Base-by-base conservation (phyloP, 2,113 vertebrate species). In the Poecile atricapillus region DNA sequence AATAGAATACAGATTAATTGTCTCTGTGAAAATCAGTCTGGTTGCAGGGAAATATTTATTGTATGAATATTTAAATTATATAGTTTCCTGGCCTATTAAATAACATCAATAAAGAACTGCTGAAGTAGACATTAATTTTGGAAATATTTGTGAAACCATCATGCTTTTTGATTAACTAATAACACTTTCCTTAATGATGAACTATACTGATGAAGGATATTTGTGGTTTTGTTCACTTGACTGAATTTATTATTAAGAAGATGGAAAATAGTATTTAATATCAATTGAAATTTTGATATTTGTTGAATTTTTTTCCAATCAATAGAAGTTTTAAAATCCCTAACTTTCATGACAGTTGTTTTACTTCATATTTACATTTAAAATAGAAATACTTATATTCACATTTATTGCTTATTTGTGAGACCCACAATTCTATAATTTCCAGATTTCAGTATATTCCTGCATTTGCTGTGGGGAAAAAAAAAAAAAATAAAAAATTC, bases 31-130 rank as follows among this genome's bases (percentile, higher is more conserved):
- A 88, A 95, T 95, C 10, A 15, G 63, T 81, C 33, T 90, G 89
- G 87, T 92, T 87, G 82, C 23, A 52, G 46, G 70, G 44, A 83
- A 94, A 95, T 87, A 91, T 71, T 89, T 63, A 52, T 33, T 50
- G 28, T 64, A 69, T 55, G 50, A 86, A 63, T 82, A 96, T 96
- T 94, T 67, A 95, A 94, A 94, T 92, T 71, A 92, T 68, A 12
- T 68, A 43, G 31, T 91, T 95, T 95, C 71, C 82, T 93, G 80
- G 75, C 33, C 41, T 87, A 50, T 87, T 96, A 96, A 93, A 75
- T 75, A 86, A 86, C 23, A 79, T 43, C 15, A 28, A 1, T 50
- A 63, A 79, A 69, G 41, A 69, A 35, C 13, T 94, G 46, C 35
- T 94, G 78, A 47, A 71, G 33, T 43, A 81, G 50, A 35, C n/a